phyloP scores from a whole-genome alignment of 1,140 invertebrate genomes.

The Drosophila ogumai region DNA sequence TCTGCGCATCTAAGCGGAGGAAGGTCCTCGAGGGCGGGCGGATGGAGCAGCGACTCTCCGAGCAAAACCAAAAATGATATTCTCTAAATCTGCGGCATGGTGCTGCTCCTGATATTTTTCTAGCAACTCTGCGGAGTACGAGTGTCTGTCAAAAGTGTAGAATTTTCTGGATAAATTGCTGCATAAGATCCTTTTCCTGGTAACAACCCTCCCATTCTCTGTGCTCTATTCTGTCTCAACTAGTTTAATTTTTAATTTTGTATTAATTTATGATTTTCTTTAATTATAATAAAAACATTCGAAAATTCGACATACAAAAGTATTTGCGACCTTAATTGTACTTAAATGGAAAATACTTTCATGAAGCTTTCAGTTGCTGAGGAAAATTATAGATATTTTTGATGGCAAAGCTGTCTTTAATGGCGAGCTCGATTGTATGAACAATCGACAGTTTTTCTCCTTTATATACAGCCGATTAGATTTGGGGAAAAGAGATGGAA shows the following conservation, averaged over 20 bases:
- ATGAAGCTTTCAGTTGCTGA: too few relatives aligned
- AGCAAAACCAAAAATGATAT: conserved; percentile 80
- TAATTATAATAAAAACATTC: conserved; percentile 77
- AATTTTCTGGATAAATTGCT: conserved; percentile 39
- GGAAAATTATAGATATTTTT: too few relatives aligned
- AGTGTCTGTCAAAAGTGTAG: conserved; percentile 27
- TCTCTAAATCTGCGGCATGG: conserved; percentile 39
- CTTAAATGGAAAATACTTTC: neutral
- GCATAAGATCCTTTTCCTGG: conserved; percentile 34
- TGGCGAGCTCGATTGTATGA: too few relatives aligned
- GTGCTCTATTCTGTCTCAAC: conserved; percentile 50
- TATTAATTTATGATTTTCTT: conserved; percentile 79
- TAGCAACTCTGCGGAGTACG: conserved; percentile 14
- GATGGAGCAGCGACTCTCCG: conserved; percentile 51
- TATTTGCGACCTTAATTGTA: neutral
- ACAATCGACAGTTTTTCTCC: too few relatives aligned
- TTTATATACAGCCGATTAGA: too few relatives aligned
- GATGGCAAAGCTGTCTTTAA: too few relatives aligned
- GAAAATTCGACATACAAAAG: conserved; percentile 60
- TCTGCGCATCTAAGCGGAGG: conserved; percentile 86
- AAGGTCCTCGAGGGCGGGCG: conserved; percentile 27
- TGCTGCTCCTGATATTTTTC: conserved; percentile 40
- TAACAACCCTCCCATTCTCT: conserved; percentile 57
- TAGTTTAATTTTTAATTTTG: conserved; percentile 80
- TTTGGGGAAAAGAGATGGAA: too few relatives aligned